phyloP scores from a whole-genome alignment of 30 jellyfish, hydroid and myxozoan species.

The Aurelia sp. region DNA sequence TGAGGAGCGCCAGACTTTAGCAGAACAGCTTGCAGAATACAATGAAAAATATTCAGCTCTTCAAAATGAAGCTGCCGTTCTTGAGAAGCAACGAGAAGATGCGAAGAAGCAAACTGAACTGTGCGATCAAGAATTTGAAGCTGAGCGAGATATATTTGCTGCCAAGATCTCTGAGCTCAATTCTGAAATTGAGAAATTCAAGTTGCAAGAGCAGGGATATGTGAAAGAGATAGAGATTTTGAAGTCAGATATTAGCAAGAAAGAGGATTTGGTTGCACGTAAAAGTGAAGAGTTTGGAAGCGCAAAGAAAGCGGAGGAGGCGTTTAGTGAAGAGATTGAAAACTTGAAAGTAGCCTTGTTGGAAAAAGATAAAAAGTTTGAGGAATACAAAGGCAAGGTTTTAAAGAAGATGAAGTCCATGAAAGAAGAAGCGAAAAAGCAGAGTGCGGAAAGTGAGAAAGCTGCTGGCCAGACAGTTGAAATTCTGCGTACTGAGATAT shows the following conservation, averaged over 20 bases:
- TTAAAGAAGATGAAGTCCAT: constrained; percentile 48
- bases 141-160: constrained; percentile 48
- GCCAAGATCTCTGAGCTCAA: constrained; percentile 34
- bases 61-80: background rate
- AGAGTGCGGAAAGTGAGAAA: background rate
- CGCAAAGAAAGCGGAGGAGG: constrained; percentile 2
- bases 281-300: constrained; percentile 18
- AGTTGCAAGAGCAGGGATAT: background rate
- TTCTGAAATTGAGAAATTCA: background rate
- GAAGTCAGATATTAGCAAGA: constrained; percentile 5
- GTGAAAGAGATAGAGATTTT: constrained; percentile 26
- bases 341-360: constrained; percentile 2
- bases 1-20: too few relatives aligned
- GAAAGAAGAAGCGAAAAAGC: constrained; percentile 44
- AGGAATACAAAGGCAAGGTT: constrained; percentile 61
- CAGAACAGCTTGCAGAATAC: background rate
- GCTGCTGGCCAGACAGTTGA: background rate
- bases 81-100: constrained; percentile 6
- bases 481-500: background rate
- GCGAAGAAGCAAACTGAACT: background rate
- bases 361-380: constrained; percentile 34
- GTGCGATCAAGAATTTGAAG: constrained; percentile 47
- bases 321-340: constrained; percentile 7
- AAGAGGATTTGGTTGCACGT: constrained; percentile 5
- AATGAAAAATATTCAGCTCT: background rate